Evolutionary conservation across 2,113 vertebrate species (phyloP), one percentile per base, ranked within the genome.

Genomic region (Xiphias gladius): DNA sequence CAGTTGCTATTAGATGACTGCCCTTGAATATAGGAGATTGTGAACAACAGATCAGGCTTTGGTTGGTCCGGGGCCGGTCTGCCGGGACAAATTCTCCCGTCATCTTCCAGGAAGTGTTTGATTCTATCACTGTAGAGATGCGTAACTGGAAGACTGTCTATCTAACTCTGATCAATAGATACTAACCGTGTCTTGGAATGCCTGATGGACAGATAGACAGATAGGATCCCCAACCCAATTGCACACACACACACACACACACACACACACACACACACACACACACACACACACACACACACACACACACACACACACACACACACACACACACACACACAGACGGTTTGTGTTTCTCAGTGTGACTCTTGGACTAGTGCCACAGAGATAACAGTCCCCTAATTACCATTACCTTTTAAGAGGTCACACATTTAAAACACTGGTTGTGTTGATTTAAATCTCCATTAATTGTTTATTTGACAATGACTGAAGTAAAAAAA

Each of bases 101-200:
- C 50, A 14, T 84, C 73, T 94, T 93, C 93, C 91, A 84, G 89
- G 77, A 94, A 92, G 70, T 66, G 57, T 82, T 82, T 88, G 85
- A 86, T 91, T 85, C 68, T 89, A 92, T 94, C 93, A 83, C 58
- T 76, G 58, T 73, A 37, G 59, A 83, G 82, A 86, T 80, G 89
- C 83, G 79, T 89, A 79, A 80, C 92, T 75, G 84, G 92, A 90
- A 93, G 75, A 70, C 55, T 22, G 64, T 86, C 73, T 87, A 64
- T 90, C 89, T 77, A 62, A 46, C 86, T 83, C 84, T 85, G 79
- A 94, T 94, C 91, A 91, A 91, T 93, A 89, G 86, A 89, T 91
- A 61, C 90, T 93, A 92, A 95, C 94, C 92, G 80, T 91, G 84
- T 90, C 81, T 87, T 86, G 88, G 85, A 92, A 86, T 71, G 57